These are phyloP conservation scores for Sus cebifrons DNA, from an alignment of 2,797 vertebrate genomes.

Conservation along the genomic window DNA sequence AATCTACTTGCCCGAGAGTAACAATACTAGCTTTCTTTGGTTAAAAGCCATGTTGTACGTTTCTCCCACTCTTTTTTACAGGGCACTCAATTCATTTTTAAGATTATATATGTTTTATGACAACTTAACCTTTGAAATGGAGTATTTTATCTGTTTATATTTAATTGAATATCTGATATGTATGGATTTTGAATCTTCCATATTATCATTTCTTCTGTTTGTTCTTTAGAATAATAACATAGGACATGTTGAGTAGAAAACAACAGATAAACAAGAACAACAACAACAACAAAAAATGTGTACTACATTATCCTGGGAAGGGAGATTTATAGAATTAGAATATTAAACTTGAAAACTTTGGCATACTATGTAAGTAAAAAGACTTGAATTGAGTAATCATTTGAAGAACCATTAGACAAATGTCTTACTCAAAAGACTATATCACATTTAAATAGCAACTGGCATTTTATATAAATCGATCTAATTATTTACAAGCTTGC, in stretches of 20 bases:
- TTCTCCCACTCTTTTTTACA: background rate
- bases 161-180: constrained; percentile 4
- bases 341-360: background rate
- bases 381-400: background rate
- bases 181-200: background rate
- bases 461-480: constrained; percentile 4
- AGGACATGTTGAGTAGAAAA: constrained; percentile 4
- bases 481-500: constrained; percentile 27
- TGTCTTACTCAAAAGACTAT: background rate
- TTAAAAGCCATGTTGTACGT: background rate
- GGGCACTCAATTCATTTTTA: background rate
- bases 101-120: background rate
- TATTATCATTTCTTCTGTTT: background rate
- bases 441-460: constrained; percentile 21
- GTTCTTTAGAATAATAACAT: background rate
- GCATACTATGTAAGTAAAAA: background rate
- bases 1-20: background rate
- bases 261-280: constrained; percentile 5
- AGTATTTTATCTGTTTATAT: background rate
- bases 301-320: background rate
- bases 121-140: background rate
- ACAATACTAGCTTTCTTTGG: background rate
- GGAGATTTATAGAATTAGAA: background rate
- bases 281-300: background rate
- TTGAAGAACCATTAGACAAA: constrained; percentile 34